Evolutionary conservation across 2,888 invertebrate genomes (phyloP).

Genomic region (Scaptomyza cyrtandrae): DNA sequence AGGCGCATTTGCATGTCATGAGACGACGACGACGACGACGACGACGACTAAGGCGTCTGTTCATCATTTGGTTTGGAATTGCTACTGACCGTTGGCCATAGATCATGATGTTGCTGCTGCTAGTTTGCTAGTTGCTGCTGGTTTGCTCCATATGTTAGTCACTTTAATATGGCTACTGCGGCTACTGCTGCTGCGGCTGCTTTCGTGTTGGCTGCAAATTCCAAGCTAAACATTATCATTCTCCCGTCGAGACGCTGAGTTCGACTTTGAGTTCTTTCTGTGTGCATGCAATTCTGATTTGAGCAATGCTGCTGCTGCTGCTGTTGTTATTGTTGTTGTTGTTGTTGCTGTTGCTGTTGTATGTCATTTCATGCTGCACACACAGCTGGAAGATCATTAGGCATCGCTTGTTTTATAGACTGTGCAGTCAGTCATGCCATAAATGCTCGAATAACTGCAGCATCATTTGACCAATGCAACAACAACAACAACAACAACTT

Average conservation of each 20-base stretch:
- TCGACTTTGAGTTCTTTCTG: conserved; percentile 18
- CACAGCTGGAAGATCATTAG: conserved; percentile 58
- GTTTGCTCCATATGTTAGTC: conserved; percentile 1
- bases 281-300: conserved; percentile 15
- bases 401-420: conserved; percentile 52
- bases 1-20: conserved; percentile 65
- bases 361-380: conserved; percentile 54
- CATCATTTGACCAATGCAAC: conserved; percentile 70
- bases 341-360: conserved; percentile 6
- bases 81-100: conserved; percentile 51
- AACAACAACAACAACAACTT: conserved; percentile 34
- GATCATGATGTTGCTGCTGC: conserved; percentile 36
- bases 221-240: conserved; percentile 49
- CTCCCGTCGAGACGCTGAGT: conserved; percentile 19
- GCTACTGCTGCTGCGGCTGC: conserved; percentile 17
- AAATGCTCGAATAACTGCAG: conserved; percentile 72
- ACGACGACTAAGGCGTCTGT: conserved; percentile 27
- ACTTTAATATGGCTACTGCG: conserved; percentile 12
- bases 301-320: conserved; percentile 6
- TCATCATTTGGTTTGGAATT: conserved; percentile 48
- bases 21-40: conserved; percentile 5
- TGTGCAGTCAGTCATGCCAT: conserved; percentile 62
- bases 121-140: conserved; percentile 6
- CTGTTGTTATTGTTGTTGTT: conserved; percentile 12
- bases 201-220: conserved; percentile 42